These are phyloP conservation scores for Hoplodrina ambigua DNA, from an alignment of 2,888 invertebrate genomes.

Conservation along the genomic window DNA sequence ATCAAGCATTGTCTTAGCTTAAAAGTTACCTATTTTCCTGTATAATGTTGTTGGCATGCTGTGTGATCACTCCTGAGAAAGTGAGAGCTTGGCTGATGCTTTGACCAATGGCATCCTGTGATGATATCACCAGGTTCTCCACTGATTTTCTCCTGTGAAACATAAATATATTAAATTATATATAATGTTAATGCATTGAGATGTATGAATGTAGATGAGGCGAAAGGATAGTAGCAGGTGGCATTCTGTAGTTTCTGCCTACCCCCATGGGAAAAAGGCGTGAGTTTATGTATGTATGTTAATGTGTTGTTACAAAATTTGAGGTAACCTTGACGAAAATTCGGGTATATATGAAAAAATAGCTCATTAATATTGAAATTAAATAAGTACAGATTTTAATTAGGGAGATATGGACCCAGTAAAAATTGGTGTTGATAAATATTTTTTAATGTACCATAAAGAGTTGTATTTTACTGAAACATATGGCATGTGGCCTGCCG, in stretches of 20 bases:
- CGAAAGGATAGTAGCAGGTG: too few species aligned
- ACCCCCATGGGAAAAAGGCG: too few species aligned
- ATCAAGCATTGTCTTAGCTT: background rate
- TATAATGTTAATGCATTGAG: too few species aligned
- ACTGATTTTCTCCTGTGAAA: conserved; percentile 91
- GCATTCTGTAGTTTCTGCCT: too few species aligned
- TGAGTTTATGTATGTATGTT: too few species aligned
- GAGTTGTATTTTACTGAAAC: too few species aligned
- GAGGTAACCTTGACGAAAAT: background rate
- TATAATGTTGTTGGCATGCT: conserved; percentile 85
- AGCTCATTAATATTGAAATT: background rate
- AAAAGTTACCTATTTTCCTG: conserved; percentile 82
- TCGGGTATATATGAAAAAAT: background rate
- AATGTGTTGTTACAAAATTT: too few species aligned
- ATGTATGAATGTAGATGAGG: too few species aligned
- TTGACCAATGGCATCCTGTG: conserved; percentile 92
- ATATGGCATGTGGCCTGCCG: too few species aligned
- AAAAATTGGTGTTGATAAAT: background rate
- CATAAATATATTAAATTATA: background rate
- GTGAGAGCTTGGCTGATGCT: conserved; percentile 92
- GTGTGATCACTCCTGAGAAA: conserved; percentile 88
- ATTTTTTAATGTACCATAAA: too few species aligned
- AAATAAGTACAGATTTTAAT: background rate
- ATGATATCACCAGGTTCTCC: conserved; percentile 92
- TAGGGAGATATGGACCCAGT: background rate